Evolutionary conservation across 2,797 vertebrate species (phyloP).

Genomic region (Cirrhinus molitorella): DNA sequence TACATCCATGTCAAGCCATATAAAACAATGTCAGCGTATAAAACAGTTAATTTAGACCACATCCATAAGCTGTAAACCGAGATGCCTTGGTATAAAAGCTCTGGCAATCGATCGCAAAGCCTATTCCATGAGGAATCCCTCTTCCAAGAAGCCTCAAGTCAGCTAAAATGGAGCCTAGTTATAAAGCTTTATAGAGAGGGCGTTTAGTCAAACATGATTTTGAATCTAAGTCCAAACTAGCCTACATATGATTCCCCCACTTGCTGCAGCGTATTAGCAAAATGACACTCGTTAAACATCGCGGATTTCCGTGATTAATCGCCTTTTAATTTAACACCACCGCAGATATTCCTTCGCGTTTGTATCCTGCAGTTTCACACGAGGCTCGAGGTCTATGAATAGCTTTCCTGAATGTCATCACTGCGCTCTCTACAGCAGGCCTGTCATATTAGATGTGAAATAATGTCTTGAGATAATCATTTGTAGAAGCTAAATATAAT

Average conservation of each 20-base stretch:
- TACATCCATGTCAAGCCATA: background rate
- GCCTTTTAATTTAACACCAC: conserved; percentile 11
- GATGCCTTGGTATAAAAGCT: background rate
- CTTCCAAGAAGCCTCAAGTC: background rate
- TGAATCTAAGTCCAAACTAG: background rate
- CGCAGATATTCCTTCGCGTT: background rate
- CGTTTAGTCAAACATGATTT: background rate
- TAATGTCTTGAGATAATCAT: background rate
- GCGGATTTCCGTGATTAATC: background rate
- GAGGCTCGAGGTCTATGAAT: conserved; percentile 53
- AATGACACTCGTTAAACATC: background rate
- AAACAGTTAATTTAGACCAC: background rate
- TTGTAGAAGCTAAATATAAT: background rate
- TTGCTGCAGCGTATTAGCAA: background rate
- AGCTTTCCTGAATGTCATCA: conserved; percentile 45
- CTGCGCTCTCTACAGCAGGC: background rate
- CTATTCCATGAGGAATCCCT: background rate
- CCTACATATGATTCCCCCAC: background rate
- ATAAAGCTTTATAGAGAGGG: background rate
- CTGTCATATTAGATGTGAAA: background rate
- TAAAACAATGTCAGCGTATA: background rate
- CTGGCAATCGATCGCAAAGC: background rate
- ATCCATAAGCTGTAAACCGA: background rate
- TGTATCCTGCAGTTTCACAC: conserved; percentile 16
- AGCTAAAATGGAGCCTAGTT: background rate